Conservation (phyloP, 2,113 vertebrate genomes). For the Phylloscopus trochilus region DNA sequence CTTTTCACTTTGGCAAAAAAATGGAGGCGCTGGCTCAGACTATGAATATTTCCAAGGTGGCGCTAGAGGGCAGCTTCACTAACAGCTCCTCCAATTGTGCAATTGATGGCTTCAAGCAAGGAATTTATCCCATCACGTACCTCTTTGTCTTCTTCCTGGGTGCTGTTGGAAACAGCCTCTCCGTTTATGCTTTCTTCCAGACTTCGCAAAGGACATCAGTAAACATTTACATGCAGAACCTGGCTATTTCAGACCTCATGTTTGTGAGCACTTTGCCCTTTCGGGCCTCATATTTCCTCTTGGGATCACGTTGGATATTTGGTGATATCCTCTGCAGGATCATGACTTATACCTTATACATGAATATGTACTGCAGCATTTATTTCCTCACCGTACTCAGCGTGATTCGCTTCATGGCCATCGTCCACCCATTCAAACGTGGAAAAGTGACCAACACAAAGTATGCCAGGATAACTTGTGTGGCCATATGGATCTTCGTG, state of each 20-base stretch:
- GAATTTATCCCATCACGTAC: constrained; percentile 70
- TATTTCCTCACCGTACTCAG: constrained; percentile 78
- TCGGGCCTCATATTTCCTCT: constrained; percentile 70
- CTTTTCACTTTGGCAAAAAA: constrained; percentile 26
- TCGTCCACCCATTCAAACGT: constrained; percentile 59
- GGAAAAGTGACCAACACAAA: constrained; percentile 32
- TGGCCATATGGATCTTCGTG: constrained; percentile 67
- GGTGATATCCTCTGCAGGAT: constrained; percentile 72
- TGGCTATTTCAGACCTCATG: constrained; percentile 78
- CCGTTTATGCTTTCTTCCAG: constrained; percentile 73
- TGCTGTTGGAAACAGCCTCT: constrained; percentile 68
- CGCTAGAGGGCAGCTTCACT: not conserved
- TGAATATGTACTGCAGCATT: constrained; percentile 83
- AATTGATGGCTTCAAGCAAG: constrained; percentile 64
- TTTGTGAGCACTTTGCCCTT: constrained; percentile 76
- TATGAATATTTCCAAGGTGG: not conserved
- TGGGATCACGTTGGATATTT: constrained; percentile 70
- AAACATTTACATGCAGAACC: constrained; percentile 78
- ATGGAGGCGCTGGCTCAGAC: not conserved
- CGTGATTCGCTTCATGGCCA: constrained; percentile 72
- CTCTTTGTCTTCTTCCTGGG: constrained; percentile 69
- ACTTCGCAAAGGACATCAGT: constrained; percentile 46
- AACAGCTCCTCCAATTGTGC: constrained; percentile 36
- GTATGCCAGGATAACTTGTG: constrained; percentile 54
- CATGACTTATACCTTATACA: constrained; percentile 73